Evolutionary conservation across 2,113 vertebrate species (phyloP).

Genomic region (Panurus biarmicus): DNA sequence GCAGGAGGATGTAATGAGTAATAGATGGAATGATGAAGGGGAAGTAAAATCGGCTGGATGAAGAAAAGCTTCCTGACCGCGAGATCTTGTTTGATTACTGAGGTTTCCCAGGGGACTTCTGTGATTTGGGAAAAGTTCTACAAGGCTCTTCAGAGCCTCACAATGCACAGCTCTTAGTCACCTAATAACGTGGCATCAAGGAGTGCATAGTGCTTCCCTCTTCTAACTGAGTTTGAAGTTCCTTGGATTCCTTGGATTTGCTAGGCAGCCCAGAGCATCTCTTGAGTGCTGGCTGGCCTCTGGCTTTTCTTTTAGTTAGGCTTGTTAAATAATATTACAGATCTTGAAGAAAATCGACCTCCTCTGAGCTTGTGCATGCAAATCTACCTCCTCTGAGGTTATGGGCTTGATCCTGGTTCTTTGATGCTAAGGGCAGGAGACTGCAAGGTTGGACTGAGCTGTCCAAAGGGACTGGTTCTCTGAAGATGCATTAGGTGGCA

Average conservation of each 20-base stretch:
- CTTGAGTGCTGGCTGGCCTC: neutral
- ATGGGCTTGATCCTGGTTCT: neutral
- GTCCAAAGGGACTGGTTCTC: neutral
- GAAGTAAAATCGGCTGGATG: constrained; percentile 44
- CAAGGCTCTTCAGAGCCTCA: neutral
- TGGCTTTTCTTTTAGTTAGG: neutral
- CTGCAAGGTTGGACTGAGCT: neutral
- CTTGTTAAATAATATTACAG: neutral
- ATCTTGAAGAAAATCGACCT: constrained; percentile 47
- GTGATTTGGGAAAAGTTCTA: constrained; percentile 62
- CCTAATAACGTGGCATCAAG: neutral
- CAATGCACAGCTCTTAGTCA: constrained; percentile 33
- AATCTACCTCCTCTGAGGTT: constrained; percentile 1
- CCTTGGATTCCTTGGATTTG: constrained; percentile 44
- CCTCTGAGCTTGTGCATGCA: neutral
- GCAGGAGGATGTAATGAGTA: constrained; percentile 58
- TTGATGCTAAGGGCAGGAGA: neutral
- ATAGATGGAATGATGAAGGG: constrained; percentile 59
- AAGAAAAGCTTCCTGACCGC: constrained; percentile 60
- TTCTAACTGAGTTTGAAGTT: neutral
- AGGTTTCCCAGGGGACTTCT: constrained; percentile 33
- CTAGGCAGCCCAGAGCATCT: constrained; percentile 6
- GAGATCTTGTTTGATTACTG: constrained; percentile 59
- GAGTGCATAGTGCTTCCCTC: neutral
- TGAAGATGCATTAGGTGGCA: neutral